Conservation (phyloP, 2,888 invertebrate species). For the Raillietiella orientalis region DNA sequence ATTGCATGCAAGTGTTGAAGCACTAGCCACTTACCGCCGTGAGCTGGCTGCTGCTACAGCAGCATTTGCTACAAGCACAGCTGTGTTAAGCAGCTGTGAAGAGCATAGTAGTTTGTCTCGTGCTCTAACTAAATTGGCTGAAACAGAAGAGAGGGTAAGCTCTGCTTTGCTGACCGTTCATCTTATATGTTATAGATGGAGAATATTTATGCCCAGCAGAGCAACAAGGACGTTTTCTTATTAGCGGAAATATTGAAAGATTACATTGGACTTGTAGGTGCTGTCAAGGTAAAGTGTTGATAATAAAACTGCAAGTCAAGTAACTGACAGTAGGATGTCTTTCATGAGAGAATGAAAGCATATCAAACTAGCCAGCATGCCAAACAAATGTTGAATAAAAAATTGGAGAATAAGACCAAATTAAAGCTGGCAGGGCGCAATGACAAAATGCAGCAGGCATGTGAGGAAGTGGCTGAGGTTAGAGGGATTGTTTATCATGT, state of each 20-base stretch:
- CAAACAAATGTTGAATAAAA: slow-evolving; percentile 67
- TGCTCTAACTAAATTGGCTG: slow-evolving; percentile 61
- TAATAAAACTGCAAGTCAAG: not conserved
- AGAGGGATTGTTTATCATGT: slow-evolving; percentile 6
- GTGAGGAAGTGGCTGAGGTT: slow-evolving; percentile 74
- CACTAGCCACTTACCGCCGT: slow-evolving; percentile 49
- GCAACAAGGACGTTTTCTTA: slow-evolving; percentile 72
- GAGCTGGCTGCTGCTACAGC: slow-evolving; percentile 47
- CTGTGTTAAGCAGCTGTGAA: slow-evolving; percentile 59
- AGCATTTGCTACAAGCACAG: slow-evolving; percentile 51
- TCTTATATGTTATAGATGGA: slow-evolving; percentile 27
- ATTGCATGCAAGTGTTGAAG: slow-evolving; percentile 52
- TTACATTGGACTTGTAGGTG: slow-evolving; percentile 60
- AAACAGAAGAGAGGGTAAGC: slow-evolving; percentile 40
- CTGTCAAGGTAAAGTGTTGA: slow-evolving; percentile 33
- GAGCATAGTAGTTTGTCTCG: slow-evolving; percentile 68
- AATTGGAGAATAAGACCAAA: slow-evolving; percentile 74
- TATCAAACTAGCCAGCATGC: slow-evolving; percentile 96
- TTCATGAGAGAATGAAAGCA: slow-evolving; percentile 36
- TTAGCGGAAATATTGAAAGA: slow-evolving; percentile 83
- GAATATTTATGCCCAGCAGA: slow-evolving; percentile 57
- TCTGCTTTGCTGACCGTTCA: not conserved
- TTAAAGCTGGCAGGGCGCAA: slow-evolving; percentile 21
- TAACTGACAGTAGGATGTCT: slow-evolving; percentile 20
- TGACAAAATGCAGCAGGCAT: slow-evolving; percentile 27